These are phyloP conservation scores for Alcedo quadribrachys DNA, from an alignment of 2,797 vertebrate genomes.

Conservation along the genomic window DNA sequence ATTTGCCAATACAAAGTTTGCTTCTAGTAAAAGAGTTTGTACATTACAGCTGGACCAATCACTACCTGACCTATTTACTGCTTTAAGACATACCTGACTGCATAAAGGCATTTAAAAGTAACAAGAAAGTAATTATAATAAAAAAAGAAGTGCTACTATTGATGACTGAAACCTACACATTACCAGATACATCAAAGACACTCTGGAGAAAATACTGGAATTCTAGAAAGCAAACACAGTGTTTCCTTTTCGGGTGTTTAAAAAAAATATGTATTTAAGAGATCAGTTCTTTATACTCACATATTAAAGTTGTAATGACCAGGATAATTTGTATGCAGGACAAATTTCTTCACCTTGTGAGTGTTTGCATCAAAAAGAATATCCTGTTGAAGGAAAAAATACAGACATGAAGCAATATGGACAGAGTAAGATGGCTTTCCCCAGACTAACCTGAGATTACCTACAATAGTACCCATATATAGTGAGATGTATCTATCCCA, in stretches of 20 bases:
- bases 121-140: neutral
- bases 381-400: constrained; percentile 81
- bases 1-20: neutral
- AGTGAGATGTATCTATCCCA: neutral
- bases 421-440: neutral
- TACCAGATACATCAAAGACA: neutral
- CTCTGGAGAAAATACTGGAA: neutral
- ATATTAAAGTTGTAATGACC: constrained; percentile 99
- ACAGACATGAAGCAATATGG: neutral
- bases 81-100: neutral
- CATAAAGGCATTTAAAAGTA: neutral
- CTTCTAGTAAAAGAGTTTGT: neutral
- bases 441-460: neutral
- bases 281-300: constrained; percentile 79
- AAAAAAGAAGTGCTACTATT: neutral
- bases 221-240: neutral
- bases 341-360: constrained; percentile 98
- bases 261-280: neutral
- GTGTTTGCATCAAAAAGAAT: constrained; percentile 97
- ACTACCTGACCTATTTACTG: neutral
- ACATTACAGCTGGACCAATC: neutral
- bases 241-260: neutral
- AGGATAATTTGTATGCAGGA: constrained; percentile 97
- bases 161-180: neutral
- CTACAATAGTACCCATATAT: neutral